A percentile compares a stretch with the other conserved stretches of the same genome.
phyloP scores from a whole-genome alignment of 2,888 invertebrate genomes.

The Anoncus sp. region DNA sequence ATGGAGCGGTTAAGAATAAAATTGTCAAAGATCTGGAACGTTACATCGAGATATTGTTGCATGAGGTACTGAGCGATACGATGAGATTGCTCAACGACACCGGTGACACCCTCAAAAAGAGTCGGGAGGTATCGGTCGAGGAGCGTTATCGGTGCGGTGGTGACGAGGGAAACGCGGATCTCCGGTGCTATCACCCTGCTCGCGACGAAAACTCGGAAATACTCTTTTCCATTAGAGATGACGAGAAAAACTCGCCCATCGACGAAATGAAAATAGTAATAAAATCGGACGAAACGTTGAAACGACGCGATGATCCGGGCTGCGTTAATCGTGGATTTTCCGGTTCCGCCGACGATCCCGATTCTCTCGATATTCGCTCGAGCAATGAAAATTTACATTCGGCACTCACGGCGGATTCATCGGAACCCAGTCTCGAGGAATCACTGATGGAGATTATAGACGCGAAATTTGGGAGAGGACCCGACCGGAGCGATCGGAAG shows the following conservation, averaged over 20 bases:
- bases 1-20: slow-evolving; percentile 71
- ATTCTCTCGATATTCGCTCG: slow-evolving; percentile 77
- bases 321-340: slow-evolving; percentile 78
- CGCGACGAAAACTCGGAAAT: too few relatives aligned
- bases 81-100: slow-evolving; percentile 75
- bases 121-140: slow-evolving; percentile 26
- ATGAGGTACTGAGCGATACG: slow-evolving; percentile 80
- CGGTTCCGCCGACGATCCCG: slow-evolving; percentile 76
- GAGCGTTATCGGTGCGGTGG: too few relatives aligned
- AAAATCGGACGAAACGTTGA: slow-evolving; percentile 16
- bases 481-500: slow-evolving; percentile 68
- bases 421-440: slow-evolving; percentile 79
- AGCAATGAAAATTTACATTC: too few relatives aligned
- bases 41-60: slow-evolving; percentile 79
- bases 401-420: too few relatives aligned
- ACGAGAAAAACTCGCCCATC: too few relatives aligned
- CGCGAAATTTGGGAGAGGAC: slow-evolving; percentile 78
- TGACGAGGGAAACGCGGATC: not conserved
- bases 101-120: slow-evolving; percentile 64
- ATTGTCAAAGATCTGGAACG: slow-evolving; percentile 79
- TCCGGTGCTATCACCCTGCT: too few relatives aligned
- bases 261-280: too few relatives aligned
- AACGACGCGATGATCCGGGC: slow-evolving; percentile 62
- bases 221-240: too few relatives aligned
- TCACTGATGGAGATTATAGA: slow-evolving; percentile 81